A percentile compares a stretch with the other conserved stretches of the same genome.
Evolutionary conservation across 1,140 invertebrate species (phyloP).

Genomic region (Calephelis nemesis): DNA sequence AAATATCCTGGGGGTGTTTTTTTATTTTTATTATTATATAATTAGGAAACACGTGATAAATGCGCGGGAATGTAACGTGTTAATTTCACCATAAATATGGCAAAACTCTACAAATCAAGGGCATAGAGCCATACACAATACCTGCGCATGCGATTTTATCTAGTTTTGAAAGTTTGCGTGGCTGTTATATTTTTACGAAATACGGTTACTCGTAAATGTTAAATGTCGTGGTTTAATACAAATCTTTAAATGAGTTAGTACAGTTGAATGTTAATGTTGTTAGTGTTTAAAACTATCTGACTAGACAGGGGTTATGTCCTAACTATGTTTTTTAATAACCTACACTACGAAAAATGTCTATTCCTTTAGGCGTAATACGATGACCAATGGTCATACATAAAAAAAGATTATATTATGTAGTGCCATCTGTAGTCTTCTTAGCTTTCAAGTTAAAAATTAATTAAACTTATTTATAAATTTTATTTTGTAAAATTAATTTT

Average conservation of each 20-base stretch:
- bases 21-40: neutral
- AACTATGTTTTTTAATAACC: too few relatives aligned
- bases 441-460: too few relatives aligned
- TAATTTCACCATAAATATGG: conserved; percentile 29
- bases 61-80: conserved; percentile 10
- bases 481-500: too few relatives aligned
- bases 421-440: too few relatives aligned
- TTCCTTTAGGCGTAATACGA: too few relatives aligned
- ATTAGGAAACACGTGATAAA: neutral
- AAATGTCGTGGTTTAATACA: neutral
- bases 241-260: neutral
- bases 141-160: conserved; percentile 32
- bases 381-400: too few relatives aligned
- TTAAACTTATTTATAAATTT: too few relatives aligned
- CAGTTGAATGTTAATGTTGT: too few relatives aligned
- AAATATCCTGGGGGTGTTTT: neutral
- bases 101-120: conserved; percentile 28
- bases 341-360: too few relatives aligned
- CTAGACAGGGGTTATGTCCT: too few relatives aligned
- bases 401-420: too few relatives aligned
- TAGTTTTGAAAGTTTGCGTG: conserved; percentile 34
- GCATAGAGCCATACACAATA: conserved; percentile 10
- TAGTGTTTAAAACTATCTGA: too few relatives aligned
- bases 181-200: conserved; percentile 1
- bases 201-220: neutral